Evolutionary conservation across 2,888 invertebrate species (phyloP).

Genomic region (Drosophila formosana): DNA sequence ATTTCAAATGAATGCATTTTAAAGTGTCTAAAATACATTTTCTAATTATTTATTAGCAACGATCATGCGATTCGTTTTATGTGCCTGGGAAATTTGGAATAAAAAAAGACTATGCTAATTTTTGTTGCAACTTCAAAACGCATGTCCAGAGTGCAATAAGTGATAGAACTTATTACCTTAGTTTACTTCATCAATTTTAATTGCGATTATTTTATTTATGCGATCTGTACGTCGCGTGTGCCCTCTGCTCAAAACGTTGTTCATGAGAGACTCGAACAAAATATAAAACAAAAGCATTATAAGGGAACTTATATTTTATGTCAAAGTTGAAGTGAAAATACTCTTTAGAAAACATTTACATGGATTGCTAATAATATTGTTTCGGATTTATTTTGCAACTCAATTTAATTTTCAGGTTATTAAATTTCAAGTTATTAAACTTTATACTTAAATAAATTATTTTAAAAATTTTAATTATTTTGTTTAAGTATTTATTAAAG

Average conservation of each 20-base stretch:
- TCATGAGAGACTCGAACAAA: slow-evolving; percentile 29
- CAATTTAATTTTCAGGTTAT: not conserved
- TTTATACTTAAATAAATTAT: too few species aligned
- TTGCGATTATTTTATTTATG: slow-evolving; percentile 50
- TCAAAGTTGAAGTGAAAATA: slow-evolving; percentile 13
- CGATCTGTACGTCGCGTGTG: slow-evolving; percentile 38
- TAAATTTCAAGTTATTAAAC: too few species aligned
- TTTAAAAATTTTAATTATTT: too few species aligned
- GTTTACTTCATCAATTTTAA: slow-evolving; percentile 43
- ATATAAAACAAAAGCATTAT: not conserved
- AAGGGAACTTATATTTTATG: slow-evolving; percentile 3
- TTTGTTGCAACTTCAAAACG: slow-evolving; percentile 21
- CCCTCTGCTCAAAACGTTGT: slow-evolving; percentile 30
- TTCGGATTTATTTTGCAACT: not conserved
- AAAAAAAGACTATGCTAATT: slow-evolving; percentile 39
- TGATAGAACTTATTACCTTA: slow-evolving; percentile 23
- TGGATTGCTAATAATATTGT: not conserved
- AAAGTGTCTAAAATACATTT: slow-evolving; percentile 64
- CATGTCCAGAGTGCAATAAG: slow-evolving; percentile 21
- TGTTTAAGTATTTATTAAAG: too few species aligned
- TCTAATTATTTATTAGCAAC: slow-evolving; percentile 62
- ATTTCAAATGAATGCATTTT: slow-evolving; percentile 60
- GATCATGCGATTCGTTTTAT: slow-evolving; percentile 62
- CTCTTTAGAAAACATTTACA: not conserved
- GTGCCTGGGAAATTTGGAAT: slow-evolving; percentile 53